phyloP scores from a whole-genome alignment of 37 sponge, comb jelly and placozoan genomes.

The Cladorhizidae sp. region DNA sequence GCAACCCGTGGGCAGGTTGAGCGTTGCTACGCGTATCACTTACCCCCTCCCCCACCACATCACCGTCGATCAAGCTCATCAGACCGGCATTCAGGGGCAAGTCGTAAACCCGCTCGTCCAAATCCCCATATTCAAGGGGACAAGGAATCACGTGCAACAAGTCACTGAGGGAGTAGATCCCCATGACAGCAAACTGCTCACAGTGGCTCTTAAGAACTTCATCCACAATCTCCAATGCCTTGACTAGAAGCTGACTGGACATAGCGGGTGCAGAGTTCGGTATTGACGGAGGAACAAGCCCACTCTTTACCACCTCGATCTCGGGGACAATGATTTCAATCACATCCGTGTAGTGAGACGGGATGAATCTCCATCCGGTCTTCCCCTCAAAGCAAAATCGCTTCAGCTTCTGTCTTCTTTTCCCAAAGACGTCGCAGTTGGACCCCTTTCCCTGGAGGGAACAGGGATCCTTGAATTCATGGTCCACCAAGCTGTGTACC shows the following conservation, averaged over 20 bases:
- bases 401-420: neutral
- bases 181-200: conserved; percentile 33
- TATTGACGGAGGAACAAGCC: neutral
- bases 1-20: neutral
- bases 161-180: conserved; percentile 40
- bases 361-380: conserved; percentile 19
- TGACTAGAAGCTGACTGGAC: conserved; percentile 42
- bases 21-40: no score
- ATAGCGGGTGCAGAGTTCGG: neutral
- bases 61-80: neutral
- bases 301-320: neutral
- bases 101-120: conserved; percentile 17
- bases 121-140: conserved; percentile 57
- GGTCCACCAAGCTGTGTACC: conserved; percentile 42
- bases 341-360: conserved; percentile 27
- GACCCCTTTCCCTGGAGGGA: neutral
- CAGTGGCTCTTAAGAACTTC: conserved; percentile 73
- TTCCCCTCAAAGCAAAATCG: conserved; percentile 9
- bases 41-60: no score
- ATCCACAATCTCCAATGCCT: conserved; percentile 52
- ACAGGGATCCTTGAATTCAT: conserved; percentile 44
- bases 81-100: neutral
- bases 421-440: neutral
- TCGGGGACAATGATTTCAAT: conserved; percentile 63
- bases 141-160: conserved; percentile 57